A percentile compares a stretch with the other conserved stretches of the same genome.
phyloP scores from a whole-genome alignment of 1,140 invertebrate genomes.

The Samia ricini region DNA sequence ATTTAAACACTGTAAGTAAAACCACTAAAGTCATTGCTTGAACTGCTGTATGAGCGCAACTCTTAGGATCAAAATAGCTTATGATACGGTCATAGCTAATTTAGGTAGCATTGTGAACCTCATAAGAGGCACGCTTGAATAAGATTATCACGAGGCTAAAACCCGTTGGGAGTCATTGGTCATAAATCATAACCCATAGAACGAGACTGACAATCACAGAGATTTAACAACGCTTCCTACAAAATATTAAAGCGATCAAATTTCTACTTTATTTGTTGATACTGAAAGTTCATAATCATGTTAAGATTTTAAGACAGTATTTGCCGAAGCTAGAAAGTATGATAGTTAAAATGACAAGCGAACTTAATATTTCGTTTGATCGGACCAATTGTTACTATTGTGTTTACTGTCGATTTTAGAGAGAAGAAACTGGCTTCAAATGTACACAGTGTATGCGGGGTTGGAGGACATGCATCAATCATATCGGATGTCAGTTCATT shows the following conservation, averaged over 20 bases:
- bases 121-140: constrained; percentile 66
- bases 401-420: constrained; percentile 65
- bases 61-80: constrained; percentile 37
- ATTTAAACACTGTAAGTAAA: constrained; percentile 32
- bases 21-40: constrained; percentile 47
- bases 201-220: constrained; percentile 68
- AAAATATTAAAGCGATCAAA: constrained; percentile 23
- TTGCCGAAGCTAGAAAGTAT: constrained; percentile 40
- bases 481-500: constrained; percentile 40
- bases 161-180: constrained; percentile 74
- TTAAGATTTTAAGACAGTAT: constrained; percentile 19
- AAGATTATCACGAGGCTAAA: constrained; percentile 70
- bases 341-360: constrained; percentile 74
- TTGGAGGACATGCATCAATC: constrained; percentile 66
- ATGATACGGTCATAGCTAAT: constrained; percentile 68
- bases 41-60: neutral
- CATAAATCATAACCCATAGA: constrained; percentile 77
- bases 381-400: constrained; percentile 75
- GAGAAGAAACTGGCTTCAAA: constrained; percentile 47
- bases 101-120: constrained; percentile 75
- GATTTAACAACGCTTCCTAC: constrained; percentile 62
- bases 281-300: constrained; percentile 25
- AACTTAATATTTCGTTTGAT: constrained; percentile 77
- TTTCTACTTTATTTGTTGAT: constrained; percentile 18
- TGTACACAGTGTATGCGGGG: constrained; percentile 38